Evolutionary conservation across 2,888 invertebrate species (phyloP).

Genomic region (Epiblema foenella): DNA sequence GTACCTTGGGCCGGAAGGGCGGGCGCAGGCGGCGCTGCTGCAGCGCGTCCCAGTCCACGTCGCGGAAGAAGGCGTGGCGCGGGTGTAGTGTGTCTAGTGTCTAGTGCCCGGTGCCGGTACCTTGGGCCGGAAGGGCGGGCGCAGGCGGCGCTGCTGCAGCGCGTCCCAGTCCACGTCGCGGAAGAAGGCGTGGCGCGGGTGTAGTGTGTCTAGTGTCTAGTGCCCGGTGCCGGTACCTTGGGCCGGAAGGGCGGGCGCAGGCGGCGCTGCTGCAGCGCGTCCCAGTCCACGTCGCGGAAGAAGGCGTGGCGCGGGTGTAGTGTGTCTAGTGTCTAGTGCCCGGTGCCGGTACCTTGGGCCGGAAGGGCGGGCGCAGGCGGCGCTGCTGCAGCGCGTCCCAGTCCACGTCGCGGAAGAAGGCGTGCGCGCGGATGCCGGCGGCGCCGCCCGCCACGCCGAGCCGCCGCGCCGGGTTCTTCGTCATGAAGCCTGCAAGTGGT

Average conservation of each 20-base stretch:
- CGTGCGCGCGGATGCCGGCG: constrained; percentile 94
- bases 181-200: too few species aligned
- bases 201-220: too few species aligned
- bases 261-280: constrained; percentile 93
- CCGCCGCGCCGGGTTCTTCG: constrained; percentile 97
- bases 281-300: constrained; percentile 98
- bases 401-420: constrained; percentile 97
- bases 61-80: too few species aligned
- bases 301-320: constrained; percentile 71
- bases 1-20: too few species aligned
- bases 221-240: constrained; percentile 88
- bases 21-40: too few species aligned
- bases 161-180: too few species aligned
- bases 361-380: constrained; percentile 97
- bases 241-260: constrained; percentile 99
- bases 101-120: too few species aligned
- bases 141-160: too few species aligned
- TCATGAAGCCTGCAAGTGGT: constrained; percentile 91
- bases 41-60: too few species aligned
- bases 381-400: constrained; percentile 97
- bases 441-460: constrained; percentile 94
- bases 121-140: too few species aligned
- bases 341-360: constrained; percentile 92
- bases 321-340: too few species aligned
- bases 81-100: too few species aligned